Conservation (phyloP, 92 coral and sea anemone species). For the Isaurus tuberculatus region DNA sequence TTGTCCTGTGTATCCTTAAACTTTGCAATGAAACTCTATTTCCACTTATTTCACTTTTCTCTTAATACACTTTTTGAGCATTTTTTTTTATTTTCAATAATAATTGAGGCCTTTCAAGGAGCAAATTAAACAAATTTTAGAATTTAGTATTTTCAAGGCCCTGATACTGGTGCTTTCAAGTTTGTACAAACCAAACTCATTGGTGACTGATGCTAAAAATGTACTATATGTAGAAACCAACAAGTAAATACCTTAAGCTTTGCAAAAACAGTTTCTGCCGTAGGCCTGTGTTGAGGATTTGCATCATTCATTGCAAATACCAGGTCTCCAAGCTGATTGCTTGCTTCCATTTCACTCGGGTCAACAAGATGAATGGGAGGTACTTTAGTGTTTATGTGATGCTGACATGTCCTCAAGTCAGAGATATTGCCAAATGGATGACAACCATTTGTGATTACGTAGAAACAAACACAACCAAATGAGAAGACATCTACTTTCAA, state of each 20-base stretch:
- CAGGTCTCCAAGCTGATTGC: constrained; percentile 12
- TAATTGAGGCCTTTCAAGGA: too few species aligned
- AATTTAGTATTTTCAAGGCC: too few species aligned
- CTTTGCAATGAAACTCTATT: too few species aligned
- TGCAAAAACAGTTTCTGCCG: not conserved
- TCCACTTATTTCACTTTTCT: too few species aligned
- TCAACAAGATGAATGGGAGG: constrained; percentile 2
- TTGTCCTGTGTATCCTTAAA: too few species aligned
- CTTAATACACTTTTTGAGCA: too few species aligned
- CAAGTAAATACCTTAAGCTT: not conserved
- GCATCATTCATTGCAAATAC: constrained; percentile 22
- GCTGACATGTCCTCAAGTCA: constrained; percentile 4
- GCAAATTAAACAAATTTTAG: too few species aligned
- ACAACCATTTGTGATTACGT: constrained; percentile 19
- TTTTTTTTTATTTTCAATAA: too few species aligned
- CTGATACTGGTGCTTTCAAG: too few species aligned
- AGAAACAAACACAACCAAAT: constrained; percentile 37
- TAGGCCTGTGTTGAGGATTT: constrained; percentile 15
- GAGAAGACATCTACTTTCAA: constrained; percentile 34
- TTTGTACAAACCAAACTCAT: too few species aligned
- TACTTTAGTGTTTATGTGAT: not conserved
- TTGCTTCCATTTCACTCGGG: not conserved
- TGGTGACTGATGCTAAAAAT: too few species aligned
- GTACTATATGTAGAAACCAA: too few species aligned
- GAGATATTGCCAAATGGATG: constrained; percentile 34